Percentiles rank a stretch among this genome's conserved stretches.
Conservation (phyloP, 2,888 invertebrate species). For the Netelia virgata region DNA sequence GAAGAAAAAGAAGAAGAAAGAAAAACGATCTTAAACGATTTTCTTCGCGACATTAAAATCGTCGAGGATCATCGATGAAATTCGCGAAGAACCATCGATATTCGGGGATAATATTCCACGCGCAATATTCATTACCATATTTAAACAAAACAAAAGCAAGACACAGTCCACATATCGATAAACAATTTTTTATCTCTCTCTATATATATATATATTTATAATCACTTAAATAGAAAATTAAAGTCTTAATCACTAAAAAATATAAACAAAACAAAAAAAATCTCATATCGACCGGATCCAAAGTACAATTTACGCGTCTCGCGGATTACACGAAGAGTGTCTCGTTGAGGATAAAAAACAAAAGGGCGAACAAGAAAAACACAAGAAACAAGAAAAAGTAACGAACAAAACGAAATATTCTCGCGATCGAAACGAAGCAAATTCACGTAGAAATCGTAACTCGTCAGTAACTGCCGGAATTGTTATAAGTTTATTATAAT, state of each 20-base stretch:
- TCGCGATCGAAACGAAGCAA: background rate
- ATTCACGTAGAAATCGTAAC: constrained; percentile 32
- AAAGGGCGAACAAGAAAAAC: background rate
- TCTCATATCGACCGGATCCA: constrained; percentile 33
- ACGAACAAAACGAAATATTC: too few relatives aligned
- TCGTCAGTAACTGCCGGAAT: constrained; percentile 50
- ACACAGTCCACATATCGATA: constrained; percentile 40
- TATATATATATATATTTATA: constrained; percentile 41
- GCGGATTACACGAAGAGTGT: constrained; percentile 6
- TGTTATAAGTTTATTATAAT: constrained; percentile 27
- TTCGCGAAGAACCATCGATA: too few relatives aligned
- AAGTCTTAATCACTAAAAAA: constrained; percentile 39
- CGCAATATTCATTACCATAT: too few relatives aligned
- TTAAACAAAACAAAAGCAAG: background rate
- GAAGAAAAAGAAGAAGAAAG: too few relatives aligned
- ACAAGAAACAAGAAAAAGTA: constrained; percentile 4
- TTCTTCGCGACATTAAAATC: background rate
- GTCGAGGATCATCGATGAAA: too few relatives aligned
- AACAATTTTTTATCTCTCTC: constrained; percentile 49
- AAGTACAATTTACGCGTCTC: background rate
- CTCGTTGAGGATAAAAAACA: constrained; percentile 28
- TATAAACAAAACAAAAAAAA: background rate
- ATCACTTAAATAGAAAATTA: constrained; percentile 44
- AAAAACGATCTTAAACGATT: background rate
- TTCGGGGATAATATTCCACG: too few relatives aligned